A percentile compares a stretch with the other conserved stretches of the same genome.
These are phyloP conservation scores for Polydesmus complanatus DNA, from an alignment of 2,888 invertebrate species.

Conservation along the genomic window DNA sequence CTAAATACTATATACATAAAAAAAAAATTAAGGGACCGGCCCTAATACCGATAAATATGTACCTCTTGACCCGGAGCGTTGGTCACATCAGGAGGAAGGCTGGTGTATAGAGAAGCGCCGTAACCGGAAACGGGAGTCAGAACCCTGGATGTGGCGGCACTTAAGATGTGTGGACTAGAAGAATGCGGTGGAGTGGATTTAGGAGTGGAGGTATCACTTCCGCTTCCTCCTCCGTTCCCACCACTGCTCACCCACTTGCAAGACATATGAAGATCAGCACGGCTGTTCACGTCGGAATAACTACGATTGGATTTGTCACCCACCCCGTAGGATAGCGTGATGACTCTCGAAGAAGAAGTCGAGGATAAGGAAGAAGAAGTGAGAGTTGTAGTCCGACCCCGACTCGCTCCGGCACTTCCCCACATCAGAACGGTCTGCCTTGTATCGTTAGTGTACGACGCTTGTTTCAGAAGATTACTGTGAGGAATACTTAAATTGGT, in stretches of 20 bases:
- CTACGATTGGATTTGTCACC: not conserved
- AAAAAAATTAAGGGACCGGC: not conserved
- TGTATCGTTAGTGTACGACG: constrained; percentile 37
- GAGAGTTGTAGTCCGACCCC: not conserved
- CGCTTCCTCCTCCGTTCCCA: constrained; percentile 20
- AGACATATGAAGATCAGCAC: constrained; percentile 3
- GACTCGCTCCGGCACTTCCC: constrained; percentile 41
- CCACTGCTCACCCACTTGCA: constrained; percentile 16
- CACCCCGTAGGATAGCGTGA: not conserved
- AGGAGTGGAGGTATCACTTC: constrained; percentile 27
- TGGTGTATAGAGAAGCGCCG: not conserved
- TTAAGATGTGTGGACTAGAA: constrained; percentile 17
- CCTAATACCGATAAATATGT: not conserved
- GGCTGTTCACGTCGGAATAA: constrained; percentile 1
- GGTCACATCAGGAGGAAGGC: not conserved
- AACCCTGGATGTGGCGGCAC: constrained; percentile 22
- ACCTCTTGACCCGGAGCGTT: not conserved
- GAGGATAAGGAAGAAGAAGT: constrained; percentile 11
- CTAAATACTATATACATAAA: not conserved
- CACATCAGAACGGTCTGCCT: constrained; percentile 89
- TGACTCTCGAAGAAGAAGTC: not conserved
- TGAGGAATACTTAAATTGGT: too few relatives aligned
- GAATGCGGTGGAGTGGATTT: constrained; percentile 25
- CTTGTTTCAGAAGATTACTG: constrained; percentile 11
- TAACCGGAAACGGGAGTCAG: not conserved